phyloP scores from a whole-genome alignment of 1,140 invertebrate species.

The Calycopis cecrops region DNA sequence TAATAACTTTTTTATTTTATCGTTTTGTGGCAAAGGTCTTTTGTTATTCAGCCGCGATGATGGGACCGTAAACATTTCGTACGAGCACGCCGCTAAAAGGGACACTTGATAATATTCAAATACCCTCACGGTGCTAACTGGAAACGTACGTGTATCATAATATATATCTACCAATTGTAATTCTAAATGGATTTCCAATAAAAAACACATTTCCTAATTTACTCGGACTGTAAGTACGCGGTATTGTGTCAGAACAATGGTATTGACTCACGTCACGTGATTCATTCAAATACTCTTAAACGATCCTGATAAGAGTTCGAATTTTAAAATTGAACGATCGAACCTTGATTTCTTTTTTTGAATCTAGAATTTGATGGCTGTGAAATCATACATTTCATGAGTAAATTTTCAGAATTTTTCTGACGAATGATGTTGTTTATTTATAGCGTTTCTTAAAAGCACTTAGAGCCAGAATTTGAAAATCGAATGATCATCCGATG shows the following conservation, averaged over 20 bases:
- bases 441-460: background rate
- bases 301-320: slow-evolving; percentile 40
- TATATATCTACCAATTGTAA: slow-evolving; percentile 55
- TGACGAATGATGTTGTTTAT: too few species aligned
- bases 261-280: slow-evolving; percentile 61
- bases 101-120: slow-evolving; percentile 45
- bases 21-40: slow-evolving; percentile 23
- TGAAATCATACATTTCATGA: background rate
- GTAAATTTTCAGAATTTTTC: too few species aligned
- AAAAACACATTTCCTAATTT: slow-evolving; percentile 72
- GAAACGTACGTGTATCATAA: slow-evolving; percentile 62
- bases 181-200: slow-evolving; percentile 64
- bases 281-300: slow-evolving; percentile 58
- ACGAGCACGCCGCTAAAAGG: slow-evolving; percentile 29
- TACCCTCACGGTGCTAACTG: slow-evolving; percentile 62
- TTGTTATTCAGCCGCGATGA: slow-evolving; percentile 26
- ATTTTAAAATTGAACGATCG: slow-evolving; percentile 27
- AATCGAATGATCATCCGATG: too few species aligned
- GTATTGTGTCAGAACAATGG: slow-evolving; percentile 63
- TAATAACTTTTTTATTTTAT: slow-evolving; percentile 18
- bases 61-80: slow-evolving; percentile 30
- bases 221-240: slow-evolving; percentile 44
- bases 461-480: too few species aligned
- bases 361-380: background rate
- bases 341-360: background rate